Conservation (phyloP, 2,888 invertebrate species). For the Linnaemya vulpina region DNA sequence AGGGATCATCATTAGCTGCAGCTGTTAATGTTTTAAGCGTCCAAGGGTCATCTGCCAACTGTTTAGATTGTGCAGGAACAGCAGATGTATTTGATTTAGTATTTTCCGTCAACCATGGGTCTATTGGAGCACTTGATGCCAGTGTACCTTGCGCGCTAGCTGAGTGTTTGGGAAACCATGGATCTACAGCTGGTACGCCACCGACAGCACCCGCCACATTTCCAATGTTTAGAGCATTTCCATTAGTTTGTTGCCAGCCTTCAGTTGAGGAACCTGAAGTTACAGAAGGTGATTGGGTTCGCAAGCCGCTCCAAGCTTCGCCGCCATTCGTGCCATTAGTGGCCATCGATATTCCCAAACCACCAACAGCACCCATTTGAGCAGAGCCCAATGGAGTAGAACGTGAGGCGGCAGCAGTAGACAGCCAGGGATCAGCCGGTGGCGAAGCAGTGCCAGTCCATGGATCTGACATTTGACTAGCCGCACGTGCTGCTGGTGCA, state of each 20-base stretch:
- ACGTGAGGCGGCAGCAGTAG: slow-evolving; percentile 75
- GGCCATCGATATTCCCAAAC: slow-evolving; percentile 65
- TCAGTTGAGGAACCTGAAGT: slow-evolving; percentile 82
- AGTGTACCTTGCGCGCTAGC: slow-evolving; percentile 71
- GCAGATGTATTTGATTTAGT: slow-evolving; percentile 68
- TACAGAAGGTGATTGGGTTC: slow-evolving; percentile 82
- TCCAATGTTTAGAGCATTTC: slow-evolving; percentile 63
- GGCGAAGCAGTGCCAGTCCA: slow-evolving; percentile 82
- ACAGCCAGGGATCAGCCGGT: slow-evolving; percentile 82
- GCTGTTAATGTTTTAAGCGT: slow-evolving; percentile 77
- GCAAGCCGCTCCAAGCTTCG: slow-evolving; percentile 79
- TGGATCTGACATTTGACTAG: slow-evolving; percentile 85
- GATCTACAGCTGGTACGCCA: slow-evolving; percentile 76
- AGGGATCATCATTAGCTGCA: slow-evolving; percentile 84
- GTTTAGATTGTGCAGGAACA: slow-evolving; percentile 69
- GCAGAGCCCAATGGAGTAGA: slow-evolving; percentile 72
- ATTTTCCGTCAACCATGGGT: slow-evolving; percentile 80
- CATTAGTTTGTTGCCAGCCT: slow-evolving; percentile 82
- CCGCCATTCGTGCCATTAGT: slow-evolving; percentile 69
- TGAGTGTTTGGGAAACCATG: slow-evolving; percentile 79
- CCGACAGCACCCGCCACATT: slow-evolving; percentile 56
- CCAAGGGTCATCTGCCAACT: slow-evolving; percentile 79
- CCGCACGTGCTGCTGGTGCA: slow-evolving; percentile 84
- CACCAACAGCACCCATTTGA: slow-evolving; percentile 76
- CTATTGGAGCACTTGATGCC: slow-evolving; percentile 74